phyloP scores from a whole-genome alignment of 2,888 invertebrate species.

The Noctuana brunneofusca region DNA sequence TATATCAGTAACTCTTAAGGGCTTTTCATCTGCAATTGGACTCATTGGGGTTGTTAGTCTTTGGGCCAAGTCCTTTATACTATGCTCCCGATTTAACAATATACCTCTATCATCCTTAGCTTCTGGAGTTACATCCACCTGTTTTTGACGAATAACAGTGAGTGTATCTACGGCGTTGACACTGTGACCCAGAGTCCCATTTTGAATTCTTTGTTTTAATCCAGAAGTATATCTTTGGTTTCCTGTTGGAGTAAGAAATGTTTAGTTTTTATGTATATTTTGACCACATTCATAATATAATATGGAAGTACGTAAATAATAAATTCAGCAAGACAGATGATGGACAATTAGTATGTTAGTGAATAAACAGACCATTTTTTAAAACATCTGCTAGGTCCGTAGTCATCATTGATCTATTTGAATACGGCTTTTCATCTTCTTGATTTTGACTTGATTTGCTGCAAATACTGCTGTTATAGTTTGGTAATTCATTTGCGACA shows the following conservation, averaged over 20 bases:
- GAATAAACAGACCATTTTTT: conserved; percentile 75
- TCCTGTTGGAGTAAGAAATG: conserved; percentile 57
- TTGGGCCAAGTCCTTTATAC: conserved; percentile 94
- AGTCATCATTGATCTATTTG: conserved; percentile 50
- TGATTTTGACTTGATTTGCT: conserved; percentile 50
- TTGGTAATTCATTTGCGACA: conserved; percentile 37
- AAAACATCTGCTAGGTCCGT: conserved; percentile 61
- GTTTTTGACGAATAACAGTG: conserved; percentile 75
- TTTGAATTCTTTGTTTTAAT: conserved; percentile 83
- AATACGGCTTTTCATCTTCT: conserved; percentile 54
- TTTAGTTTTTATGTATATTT: not conserved
- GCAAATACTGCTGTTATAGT: conserved; percentile 40
- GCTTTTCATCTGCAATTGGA: conserved; percentile 83
- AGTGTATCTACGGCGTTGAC: conserved; percentile 73
- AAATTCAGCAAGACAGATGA: conserved; percentile 2
- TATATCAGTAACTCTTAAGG: conserved; percentile 90
- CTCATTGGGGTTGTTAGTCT: conserved; percentile 88
- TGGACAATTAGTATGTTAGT: conserved; percentile 66
- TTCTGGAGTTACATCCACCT: conserved; percentile 83
- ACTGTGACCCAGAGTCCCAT: conserved; percentile 81
- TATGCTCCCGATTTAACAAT: conserved; percentile 89
- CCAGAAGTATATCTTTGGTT: conserved; percentile 82
- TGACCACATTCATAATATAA: not conserved
- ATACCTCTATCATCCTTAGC: conserved; percentile 83
- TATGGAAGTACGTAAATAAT: not conserved